Evolutionary conservation across 1,140 invertebrate genomes (phyloP).

Genomic region (fruit fly (Drosophila melanogaster)): DNA sequence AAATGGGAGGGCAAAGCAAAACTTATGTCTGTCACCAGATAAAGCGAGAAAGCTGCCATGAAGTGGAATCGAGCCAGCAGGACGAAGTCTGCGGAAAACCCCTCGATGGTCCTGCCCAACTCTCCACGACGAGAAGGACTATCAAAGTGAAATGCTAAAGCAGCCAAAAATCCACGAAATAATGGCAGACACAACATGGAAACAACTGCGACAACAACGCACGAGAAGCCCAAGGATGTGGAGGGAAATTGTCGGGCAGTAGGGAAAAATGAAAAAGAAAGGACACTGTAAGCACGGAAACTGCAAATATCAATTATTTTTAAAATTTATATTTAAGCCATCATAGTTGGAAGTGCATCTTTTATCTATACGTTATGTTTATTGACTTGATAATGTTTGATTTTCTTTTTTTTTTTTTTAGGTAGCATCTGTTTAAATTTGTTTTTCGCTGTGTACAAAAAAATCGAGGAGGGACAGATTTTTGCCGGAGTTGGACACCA

Average conservation of each 20-base stretch:
- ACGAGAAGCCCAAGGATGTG: conserved; percentile 29
- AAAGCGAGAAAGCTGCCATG: conserved; percentile 73
- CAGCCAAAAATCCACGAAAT: conserved; percentile 82
- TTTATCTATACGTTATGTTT: no score
- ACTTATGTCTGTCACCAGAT: conserved; percentile 82
- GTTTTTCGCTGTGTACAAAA: conserved; percentile 4
- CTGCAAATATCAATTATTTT: not conserved
- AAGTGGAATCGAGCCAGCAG: conserved; percentile 5
- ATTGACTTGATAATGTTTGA: not conserved
- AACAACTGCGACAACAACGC: conserved; percentile 78
- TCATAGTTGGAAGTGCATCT: no score
- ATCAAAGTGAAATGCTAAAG: conserved; percentile 83
- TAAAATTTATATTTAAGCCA: no score
- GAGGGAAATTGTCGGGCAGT: not conserved
- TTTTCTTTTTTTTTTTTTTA: no score
- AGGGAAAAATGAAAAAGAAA: not conserved
- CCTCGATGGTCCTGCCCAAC: not conserved
- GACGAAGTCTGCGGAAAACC: conserved; percentile 6
- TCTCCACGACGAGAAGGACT: conserved; percentile 51
- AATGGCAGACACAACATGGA: conserved; percentile 80
- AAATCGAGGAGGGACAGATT: not conserved
- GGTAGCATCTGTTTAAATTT: not conserved
- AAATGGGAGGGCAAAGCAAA: conserved; percentile 82
- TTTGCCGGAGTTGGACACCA: conserved; percentile 6
- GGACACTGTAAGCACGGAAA: not conserved